Evolutionary conservation across 2,888 invertebrate genomes (phyloP).

Genomic region (Nephrotoma appendiculata): DNA sequence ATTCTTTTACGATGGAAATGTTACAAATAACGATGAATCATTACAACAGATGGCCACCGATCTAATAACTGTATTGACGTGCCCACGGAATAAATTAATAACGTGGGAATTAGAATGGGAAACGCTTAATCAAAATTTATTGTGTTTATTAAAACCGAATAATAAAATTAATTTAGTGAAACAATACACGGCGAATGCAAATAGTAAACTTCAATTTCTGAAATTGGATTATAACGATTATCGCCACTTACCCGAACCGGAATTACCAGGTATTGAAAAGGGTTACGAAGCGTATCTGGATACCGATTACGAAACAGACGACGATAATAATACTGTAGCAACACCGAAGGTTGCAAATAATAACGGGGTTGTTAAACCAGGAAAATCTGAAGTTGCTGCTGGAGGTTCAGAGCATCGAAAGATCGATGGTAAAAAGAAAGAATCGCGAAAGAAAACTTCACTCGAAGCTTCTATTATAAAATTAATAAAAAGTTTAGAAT

Average conservation of each 20-base stretch:
- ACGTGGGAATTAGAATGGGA: conserved; percentile 44
- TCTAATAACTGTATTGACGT: conserved; percentile 41
- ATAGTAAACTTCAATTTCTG: conserved; percentile 36
- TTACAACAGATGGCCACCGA: conserved; percentile 41
- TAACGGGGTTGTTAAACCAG: too few species aligned
- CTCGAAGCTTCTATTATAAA: too few species aligned
- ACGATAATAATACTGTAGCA: not conserved
- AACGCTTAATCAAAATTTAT: conserved; percentile 40
- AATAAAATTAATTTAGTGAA: conserved; percentile 10
- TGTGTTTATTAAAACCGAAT: conserved; percentile 33
- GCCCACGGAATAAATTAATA: conserved; percentile 42
- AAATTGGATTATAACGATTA: conserved; percentile 47
- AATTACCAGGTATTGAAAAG: conserved; percentile 17
- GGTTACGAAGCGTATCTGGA: conserved; percentile 15
- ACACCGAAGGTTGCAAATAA: too few species aligned
- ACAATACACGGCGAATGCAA: conserved; percentile 11
- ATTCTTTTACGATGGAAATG: not conserved
- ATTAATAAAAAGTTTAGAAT: too few species aligned
- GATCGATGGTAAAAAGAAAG: too few species aligned
- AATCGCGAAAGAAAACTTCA: too few species aligned
- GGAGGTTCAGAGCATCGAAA: too few species aligned
- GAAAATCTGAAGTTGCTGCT: too few species aligned
- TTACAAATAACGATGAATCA: conserved; percentile 29
- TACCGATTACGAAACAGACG: conserved; percentile 8
- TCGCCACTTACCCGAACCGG: conserved; percentile 36